A percentile compares a stretch with the other conserved stretches of the same genome.
These are phyloP conservation scores for Ditula angustiorana DNA, from an alignment of 2,888 invertebrate species.

Conservation along the genomic window DNA sequence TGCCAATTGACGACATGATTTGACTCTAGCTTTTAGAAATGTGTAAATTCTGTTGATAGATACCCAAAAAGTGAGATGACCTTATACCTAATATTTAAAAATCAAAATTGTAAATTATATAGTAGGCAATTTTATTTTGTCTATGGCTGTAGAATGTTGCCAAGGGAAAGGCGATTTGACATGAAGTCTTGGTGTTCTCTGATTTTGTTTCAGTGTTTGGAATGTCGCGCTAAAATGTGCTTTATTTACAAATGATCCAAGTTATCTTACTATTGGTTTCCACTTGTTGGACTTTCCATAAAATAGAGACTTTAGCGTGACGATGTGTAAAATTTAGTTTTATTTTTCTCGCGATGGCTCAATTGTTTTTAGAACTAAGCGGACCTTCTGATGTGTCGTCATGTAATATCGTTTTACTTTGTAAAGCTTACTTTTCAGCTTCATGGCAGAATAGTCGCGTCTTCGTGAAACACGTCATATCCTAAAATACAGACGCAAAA, in stretches of 20 bases:
- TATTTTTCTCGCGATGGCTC: conserved; percentile 3
- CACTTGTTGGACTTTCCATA: background rate
- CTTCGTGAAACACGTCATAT: conserved; percentile 62
- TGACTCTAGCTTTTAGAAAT: conserved; percentile 2
- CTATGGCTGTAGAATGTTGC: conserved; percentile 6
- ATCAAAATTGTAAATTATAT: no score
- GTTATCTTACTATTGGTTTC: no score
- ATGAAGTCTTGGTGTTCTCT: background rate
- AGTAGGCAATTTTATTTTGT: background rate
- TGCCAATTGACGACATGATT: conserved; percentile 7
- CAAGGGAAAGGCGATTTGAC: conserved; percentile 7
- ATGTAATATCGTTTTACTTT: conserved; percentile 13
- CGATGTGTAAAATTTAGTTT: background rate
- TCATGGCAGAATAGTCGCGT: conserved; percentile 48
- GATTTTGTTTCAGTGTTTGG: background rate
- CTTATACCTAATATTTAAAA: background rate
- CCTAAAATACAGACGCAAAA: conserved; percentile 63
- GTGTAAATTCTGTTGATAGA: conserved; percentile 16
- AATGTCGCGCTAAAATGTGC: background rate
- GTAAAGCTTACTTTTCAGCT: background rate
- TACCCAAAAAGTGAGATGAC: conserved; percentile 13
- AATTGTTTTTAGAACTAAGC: background rate
- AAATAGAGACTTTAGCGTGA: background rate
- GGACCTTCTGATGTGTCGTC: conserved; percentile 14
- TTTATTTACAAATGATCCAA: conserved; percentile 1